Percentiles rank a stretch among this genome's conserved stretches.
phyloP scores from a whole-genome alignment of 1,140 invertebrate species.

The Diorhabda sublineata region DNA sequence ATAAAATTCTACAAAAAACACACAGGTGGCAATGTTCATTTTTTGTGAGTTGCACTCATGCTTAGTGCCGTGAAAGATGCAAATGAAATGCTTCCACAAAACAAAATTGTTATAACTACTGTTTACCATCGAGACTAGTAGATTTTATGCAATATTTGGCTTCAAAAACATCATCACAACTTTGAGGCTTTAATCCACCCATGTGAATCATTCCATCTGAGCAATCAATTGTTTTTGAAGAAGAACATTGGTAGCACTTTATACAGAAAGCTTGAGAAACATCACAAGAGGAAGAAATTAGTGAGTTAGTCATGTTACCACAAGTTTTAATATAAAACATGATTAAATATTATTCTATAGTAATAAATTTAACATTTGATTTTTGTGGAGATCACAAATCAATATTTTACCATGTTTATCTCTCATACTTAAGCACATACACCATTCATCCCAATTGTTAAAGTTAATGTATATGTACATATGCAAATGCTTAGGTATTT shows the following conservation, averaged over 20 bases:
- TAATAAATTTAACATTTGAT: no score
- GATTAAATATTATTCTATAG: no score
- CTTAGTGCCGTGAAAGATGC: not conserved
- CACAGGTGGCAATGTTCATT: not conserved
- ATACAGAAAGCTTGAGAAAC: conserved; percentile 43
- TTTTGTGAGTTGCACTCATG: not conserved
- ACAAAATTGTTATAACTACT: no score
- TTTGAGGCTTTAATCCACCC: conserved; percentile 55
- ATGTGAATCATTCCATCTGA: conserved; percentile 65
- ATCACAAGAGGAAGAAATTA: no score
- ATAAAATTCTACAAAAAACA: no score
- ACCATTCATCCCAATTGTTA: no score
- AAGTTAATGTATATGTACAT: conserved; percentile 5
- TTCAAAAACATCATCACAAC: conserved; percentile 72
- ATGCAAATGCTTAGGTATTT: not conserved
- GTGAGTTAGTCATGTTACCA: no score
- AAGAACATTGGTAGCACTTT: conserved; percentile 80
- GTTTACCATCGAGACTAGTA: conserved; percentile 53
- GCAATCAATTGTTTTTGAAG: conserved; percentile 68
- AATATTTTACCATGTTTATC: no score
- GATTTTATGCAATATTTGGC: conserved; percentile 85
- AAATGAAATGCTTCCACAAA: not conserved
- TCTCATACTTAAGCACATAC: no score
- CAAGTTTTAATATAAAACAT: no score
- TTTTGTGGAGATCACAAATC: no score